phyloP scores from a whole-genome alignment of 2,888 invertebrate genomes.

The Platerodrilus igneus region DNA sequence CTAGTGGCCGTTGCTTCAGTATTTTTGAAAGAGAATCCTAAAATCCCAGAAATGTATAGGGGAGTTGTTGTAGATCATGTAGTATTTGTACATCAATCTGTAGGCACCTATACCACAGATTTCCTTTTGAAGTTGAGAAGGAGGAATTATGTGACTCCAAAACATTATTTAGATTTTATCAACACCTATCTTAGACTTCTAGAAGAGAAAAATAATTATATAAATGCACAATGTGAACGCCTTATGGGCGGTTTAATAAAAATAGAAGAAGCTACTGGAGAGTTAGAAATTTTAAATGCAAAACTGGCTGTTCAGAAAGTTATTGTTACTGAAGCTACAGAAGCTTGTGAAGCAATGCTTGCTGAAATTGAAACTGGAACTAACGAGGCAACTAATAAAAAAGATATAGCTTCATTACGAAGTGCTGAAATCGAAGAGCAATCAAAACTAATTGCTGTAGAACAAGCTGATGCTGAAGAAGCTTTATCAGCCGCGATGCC shows the following conservation, averaged over 20 bases:
- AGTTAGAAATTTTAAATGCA: slow-evolving; percentile 72
- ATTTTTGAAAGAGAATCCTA: slow-evolving; percentile 64
- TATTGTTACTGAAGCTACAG: slow-evolving; percentile 70
- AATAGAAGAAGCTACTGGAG: slow-evolving; percentile 81
- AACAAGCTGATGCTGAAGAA: slow-evolving; percentile 80
- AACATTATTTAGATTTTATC: slow-evolving; percentile 86
- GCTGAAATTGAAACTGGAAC: slow-evolving; percentile 71
- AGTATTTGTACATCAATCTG: slow-evolving; percentile 77
- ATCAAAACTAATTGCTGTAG: slow-evolving; percentile 70
- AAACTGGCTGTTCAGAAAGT: slow-evolving; percentile 78
- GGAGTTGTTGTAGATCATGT: slow-evolving; percentile 75
- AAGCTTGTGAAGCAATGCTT: slow-evolving; percentile 73
- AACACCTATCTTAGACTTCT: slow-evolving; percentile 71
- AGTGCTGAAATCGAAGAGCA: slow-evolving; percentile 79
- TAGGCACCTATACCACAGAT: slow-evolving; percentile 66
- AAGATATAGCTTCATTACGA: slow-evolving; percentile 73
- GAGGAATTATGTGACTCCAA: slow-evolving; percentile 86
- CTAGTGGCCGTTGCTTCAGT: slow-evolving; percentile 81
- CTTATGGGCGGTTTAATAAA: slow-evolving; percentile 69
- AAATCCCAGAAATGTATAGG: slow-evolving; percentile 47
- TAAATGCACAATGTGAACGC: slow-evolving; percentile 63
- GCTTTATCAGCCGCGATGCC: slow-evolving; percentile 78
- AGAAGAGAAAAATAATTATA: slow-evolving; percentile 63
- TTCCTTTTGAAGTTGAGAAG: slow-evolving; percentile 71
- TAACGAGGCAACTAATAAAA: slow-evolving; percentile 68